Base-by-base conservation (phyloP, 2,113 vertebrate species). In the Callithrix jacchus region DNA sequence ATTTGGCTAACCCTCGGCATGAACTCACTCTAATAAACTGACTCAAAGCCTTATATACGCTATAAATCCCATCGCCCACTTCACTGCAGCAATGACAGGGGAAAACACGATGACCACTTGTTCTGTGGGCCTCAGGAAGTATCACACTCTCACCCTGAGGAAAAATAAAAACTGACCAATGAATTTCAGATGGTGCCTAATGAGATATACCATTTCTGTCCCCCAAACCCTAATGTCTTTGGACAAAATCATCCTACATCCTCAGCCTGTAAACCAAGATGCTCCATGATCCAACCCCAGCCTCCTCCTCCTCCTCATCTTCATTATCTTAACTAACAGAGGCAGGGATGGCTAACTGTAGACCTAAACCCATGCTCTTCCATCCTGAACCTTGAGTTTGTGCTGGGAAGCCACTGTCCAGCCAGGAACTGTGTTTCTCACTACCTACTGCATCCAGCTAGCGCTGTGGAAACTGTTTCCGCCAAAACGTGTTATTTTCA, bases 1-100 rank as follows among this genome's bases (percentile, higher is more conserved):
- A 95, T 95, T 97, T 97, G 96, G 87, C 93, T 97, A 97, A 95
- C 93, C 87, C 54, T 93, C 91, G 93, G 49, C n/a, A 76, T 96
- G 93, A 97, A 97, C 95, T 97, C 89, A 64, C 42, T 94, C 96
- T 95, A 97, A 97, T 96, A 95, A 97, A 96, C 82, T 32, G 82
- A 91, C 94, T 93, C 89, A 32, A 90, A 85, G 82, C 32, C 93
- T 84, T 42, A 45, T 76, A 83, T 58, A 89, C 83, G 87, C 93
- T 93, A 81, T 96, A 97, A 96, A 87, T 95, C 83, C 89, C 13
- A 86, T 52, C 0, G 0, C 80, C 89, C 49, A 94, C 89, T 97
- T 97, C 93, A 97, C 96, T 93, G 89, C 40, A 6, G 89, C 1
- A 8, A 80, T 64, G 93, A 95, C 83, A 94, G 58, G 83, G 89